Conservation (phyloP, 2,888 invertebrate species). For the Cosmia trapezina region DNA sequence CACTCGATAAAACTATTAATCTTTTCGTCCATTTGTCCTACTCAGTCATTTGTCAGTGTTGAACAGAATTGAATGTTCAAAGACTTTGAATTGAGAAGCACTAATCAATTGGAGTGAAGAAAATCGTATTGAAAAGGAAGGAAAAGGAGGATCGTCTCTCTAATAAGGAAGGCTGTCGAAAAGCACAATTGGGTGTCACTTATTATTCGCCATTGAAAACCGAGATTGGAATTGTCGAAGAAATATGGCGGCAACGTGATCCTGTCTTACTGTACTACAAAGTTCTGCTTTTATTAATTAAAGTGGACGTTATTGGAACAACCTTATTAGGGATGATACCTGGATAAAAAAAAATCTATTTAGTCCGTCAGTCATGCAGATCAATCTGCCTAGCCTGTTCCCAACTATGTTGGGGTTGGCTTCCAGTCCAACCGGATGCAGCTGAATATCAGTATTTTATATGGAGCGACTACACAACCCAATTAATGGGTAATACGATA, state of each 20-base stretch:
- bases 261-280: not conserved
- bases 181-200: slow-evolving; percentile 39
- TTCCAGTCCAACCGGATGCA: no score
- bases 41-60: slow-evolving; percentile 54
- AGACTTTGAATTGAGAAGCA: slow-evolving; percentile 45
- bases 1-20: slow-evolving; percentile 44
- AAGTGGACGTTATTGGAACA: not conserved
- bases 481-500: no score
- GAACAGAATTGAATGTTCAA: slow-evolving; percentile 51
- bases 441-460: no score
- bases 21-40: slow-evolving; percentile 42
- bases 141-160: not conserved
- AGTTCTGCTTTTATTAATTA: not conserved
- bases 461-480: no score
- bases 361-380: no score
- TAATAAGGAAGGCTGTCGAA: slow-evolving; percentile 20
- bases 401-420: no score
- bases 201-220: slow-evolving; percentile 21
- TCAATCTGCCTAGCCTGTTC: no score
- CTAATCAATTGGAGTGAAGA: slow-evolving; percentile 35
- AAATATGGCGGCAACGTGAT: slow-evolving; percentile 33
- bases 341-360: no score
- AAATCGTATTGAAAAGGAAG: slow-evolving; percentile 23
- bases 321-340: no score
- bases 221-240: slow-evolving; percentile 25